These are phyloP conservation scores for Lordiphosa fenestrarum DNA, from an alignment of 2,888 invertebrate genomes.

Conservation along the genomic window DNA sequence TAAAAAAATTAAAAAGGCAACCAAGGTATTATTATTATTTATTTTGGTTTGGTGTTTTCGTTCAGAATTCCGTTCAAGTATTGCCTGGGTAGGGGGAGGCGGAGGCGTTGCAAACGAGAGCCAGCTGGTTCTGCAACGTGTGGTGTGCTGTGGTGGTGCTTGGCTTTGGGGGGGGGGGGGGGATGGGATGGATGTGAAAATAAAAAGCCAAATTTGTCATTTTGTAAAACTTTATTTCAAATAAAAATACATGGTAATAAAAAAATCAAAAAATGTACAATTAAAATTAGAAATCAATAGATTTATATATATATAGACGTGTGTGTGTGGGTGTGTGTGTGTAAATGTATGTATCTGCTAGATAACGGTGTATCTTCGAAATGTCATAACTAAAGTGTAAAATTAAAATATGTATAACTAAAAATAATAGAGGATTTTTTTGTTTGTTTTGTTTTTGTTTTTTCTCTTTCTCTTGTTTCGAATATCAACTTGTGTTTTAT, in stretches of 20 bases:
- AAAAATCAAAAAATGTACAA: slow-evolving; percentile 68
- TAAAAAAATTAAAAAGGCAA: slow-evolving; percentile 39
- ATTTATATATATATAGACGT: slow-evolving; percentile 49
- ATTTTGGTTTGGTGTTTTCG: slow-evolving; percentile 14
- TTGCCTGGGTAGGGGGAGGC: slow-evolving; percentile 4
- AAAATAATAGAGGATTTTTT: slow-evolving; percentile 58
- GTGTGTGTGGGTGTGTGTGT: slow-evolving; percentile 30
- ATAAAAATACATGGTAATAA: slow-evolving; percentile 70
- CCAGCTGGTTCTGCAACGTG: slow-evolving; percentile 58
- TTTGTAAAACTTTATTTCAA: slow-evolving; percentile 72
- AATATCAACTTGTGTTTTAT: slow-evolving; percentile 53
- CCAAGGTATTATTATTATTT: slow-evolving; percentile 16
- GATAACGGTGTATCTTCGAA: slow-evolving; percentile 24
- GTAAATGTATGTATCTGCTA: slow-evolving; percentile 15
- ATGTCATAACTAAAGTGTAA: slow-evolving; percentile 64
- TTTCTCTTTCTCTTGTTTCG: slow-evolving; percentile 33
- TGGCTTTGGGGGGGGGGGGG: slow-evolving; percentile 5
- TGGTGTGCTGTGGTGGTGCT: no score
- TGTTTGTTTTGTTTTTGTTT: slow-evolving; percentile 19
- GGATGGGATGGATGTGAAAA: neutral
- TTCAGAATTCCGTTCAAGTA: slow-evolving; percentile 1
- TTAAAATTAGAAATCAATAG: slow-evolving; percentile 68
- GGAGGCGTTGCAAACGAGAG: slow-evolving; percentile 51
- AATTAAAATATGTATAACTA: slow-evolving; percentile 58
- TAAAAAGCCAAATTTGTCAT: slow-evolving; percentile 31